Percentiles rank a stretch among this genome's conserved stretches.
Evolutionary conservation across 2,113 vertebrate genomes (phyloP).

Genomic region (Albula goreensis): DNA sequence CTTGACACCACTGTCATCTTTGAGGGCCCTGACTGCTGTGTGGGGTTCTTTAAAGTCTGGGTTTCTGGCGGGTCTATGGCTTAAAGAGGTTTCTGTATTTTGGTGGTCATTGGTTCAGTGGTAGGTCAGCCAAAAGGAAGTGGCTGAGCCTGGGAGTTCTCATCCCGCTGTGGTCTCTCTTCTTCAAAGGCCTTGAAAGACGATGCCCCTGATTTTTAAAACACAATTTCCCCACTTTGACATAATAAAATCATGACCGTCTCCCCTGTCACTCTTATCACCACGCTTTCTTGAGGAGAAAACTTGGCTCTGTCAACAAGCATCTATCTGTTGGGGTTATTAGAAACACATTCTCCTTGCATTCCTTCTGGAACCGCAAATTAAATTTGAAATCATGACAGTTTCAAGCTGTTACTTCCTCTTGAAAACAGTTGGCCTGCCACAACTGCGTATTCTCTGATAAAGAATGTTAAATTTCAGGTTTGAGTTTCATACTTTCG

Average conservation of each 20-base stretch:
- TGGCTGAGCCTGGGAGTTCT: conserved; percentile 39
- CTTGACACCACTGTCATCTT: background rate
- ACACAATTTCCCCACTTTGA: conserved; percentile 29
- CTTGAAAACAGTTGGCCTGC: conserved; percentile 12
- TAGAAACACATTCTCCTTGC: conserved; percentile 29
- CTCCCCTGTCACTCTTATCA: conserved; percentile 48
- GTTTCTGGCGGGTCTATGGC: conserved; percentile 15
- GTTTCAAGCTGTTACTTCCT: conserved; percentile 25
- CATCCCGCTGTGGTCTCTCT: conserved; percentile 39
- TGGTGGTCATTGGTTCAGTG: conserved; percentile 33
- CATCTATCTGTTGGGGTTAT: conserved; percentile 37
- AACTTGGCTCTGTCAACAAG: conserved; percentile 34
- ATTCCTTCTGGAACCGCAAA: conserved; percentile 31
- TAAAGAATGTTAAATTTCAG: conserved; percentile 6
- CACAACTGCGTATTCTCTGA: background rate
- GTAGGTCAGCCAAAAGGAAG: conserved; percentile 44
- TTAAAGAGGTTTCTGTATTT: conserved; percentile 21
- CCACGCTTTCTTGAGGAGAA: conserved; percentile 32
- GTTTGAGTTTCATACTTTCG: background rate
- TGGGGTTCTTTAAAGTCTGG: conserved; percentile 5
- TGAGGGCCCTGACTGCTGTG: conserved; percentile 24
- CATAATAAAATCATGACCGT: conserved; percentile 28
- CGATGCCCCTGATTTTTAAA: conserved; percentile 3
- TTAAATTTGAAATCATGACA: conserved; percentile 31
- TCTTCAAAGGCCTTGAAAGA: conserved; percentile 36